Percentiles rank a stretch among this genome's conserved stretches.
Evolutionary conservation across 2,888 invertebrate species (phyloP).

Genomic region (Agrenia bidenticulata): DNA sequence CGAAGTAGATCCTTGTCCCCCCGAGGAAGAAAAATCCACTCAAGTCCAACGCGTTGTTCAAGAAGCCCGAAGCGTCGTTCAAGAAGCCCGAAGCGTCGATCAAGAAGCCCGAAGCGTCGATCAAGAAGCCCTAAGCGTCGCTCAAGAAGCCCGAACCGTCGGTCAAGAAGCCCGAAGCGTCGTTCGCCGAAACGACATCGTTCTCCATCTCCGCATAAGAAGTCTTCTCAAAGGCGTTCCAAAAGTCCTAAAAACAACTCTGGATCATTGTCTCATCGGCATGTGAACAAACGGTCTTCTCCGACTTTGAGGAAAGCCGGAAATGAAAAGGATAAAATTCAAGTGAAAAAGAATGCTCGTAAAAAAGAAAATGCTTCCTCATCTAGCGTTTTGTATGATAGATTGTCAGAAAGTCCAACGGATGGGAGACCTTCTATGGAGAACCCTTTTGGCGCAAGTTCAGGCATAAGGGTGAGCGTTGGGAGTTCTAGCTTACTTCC

Average conservation of each 20-base stretch:
- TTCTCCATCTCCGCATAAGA: too few relatives aligned
- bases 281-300: too few relatives aligned
- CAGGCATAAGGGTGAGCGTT: too few relatives aligned
- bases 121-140: neutral
- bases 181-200: neutral
- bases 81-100: constrained; percentile 5
- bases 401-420: too few relatives aligned
- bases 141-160: neutral
- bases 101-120: neutral
- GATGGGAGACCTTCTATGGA: neutral
- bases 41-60: neutral
- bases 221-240: neutral
- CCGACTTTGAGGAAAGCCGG: too few relatives aligned
- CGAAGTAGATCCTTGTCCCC: neutral
- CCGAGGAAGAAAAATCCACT: neutral
- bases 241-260: too few relatives aligned
- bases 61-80: neutral
- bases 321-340: neutral
- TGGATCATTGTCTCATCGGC: too few relatives aligned
- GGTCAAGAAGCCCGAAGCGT: neutral
- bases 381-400: too few relatives aligned
- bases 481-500: too few relatives aligned
- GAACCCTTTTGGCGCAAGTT: neutral
- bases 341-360: neutral
- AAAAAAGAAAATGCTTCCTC: too few relatives aligned